These are phyloP conservation scores for Paramuricea clavata DNA, from an alignment of 92 coral and sea anemone genomes.

Conservation along the genomic window DNA sequence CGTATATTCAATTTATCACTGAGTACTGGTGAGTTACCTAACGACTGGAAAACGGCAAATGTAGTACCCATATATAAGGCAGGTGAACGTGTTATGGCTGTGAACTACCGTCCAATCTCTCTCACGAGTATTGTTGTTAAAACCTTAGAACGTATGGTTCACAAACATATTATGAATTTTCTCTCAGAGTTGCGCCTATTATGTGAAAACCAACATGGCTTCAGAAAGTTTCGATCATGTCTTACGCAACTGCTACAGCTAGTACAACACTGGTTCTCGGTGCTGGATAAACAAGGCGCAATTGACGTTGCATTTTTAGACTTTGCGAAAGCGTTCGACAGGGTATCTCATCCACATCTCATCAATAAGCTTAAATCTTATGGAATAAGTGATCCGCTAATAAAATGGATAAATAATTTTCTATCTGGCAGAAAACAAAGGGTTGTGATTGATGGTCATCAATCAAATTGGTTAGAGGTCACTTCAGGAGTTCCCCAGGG, in stretches of 20 bases:
- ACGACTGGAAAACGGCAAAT: conserved; percentile 56
- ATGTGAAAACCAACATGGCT: conserved; percentile 58
- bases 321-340: conserved; percentile 34
- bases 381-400: conserved; percentile 48
- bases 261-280: conserved; percentile 60
- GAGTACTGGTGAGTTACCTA: conserved; percentile 53
- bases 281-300: conserved; percentile 58
- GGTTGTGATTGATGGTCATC: conserved; percentile 40
- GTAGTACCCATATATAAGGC: conserved; percentile 62
- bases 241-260: conserved; percentile 53
- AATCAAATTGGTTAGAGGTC: conserved; percentile 57
- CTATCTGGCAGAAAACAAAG: conserved; percentile 41
- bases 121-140: conserved; percentile 64
- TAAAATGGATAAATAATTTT: conserved; percentile 24
- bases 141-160: conserved; percentile 57
- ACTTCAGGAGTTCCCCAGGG: conserved; percentile 56
- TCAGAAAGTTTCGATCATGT: conserved; percentile 52
- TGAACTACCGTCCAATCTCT: conserved; percentile 56
- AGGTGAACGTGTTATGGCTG: conserved; percentile 50
- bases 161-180: conserved; percentile 59
- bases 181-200: conserved; percentile 30
- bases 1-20: conserved; percentile 48
- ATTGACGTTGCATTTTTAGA: conserved; percentile 50
- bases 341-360: conserved; percentile 58
- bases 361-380: conserved; percentile 49